phyloP scores from a whole-genome alignment of 1,140 invertebrate genomes.

The Drosophila orosa region DNA sequence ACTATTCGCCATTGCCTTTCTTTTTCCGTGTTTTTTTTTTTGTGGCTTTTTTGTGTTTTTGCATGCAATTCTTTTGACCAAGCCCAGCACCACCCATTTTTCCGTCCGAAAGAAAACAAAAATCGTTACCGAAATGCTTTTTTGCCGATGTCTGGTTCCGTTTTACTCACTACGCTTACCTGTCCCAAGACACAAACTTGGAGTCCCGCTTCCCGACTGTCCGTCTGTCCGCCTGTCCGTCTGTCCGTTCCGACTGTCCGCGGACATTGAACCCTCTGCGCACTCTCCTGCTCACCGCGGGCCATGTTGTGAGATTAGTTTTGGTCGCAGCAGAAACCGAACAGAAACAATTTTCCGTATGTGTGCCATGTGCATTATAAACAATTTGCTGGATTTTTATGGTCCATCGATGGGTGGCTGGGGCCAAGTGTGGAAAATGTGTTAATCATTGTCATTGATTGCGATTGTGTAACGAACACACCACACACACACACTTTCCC shows the following conservation, averaged over 20 bases:
- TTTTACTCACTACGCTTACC: constrained; percentile 34
- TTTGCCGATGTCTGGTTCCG: constrained; percentile 32
- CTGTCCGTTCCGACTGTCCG: constrained; percentile 10
- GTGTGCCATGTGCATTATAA: constrained; percentile 53
- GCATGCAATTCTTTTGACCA: constrained; percentile 61
- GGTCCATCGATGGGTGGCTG: constrained; percentile 47
- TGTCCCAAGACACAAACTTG: constrained; percentile 10
- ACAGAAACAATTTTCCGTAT: constrained; percentile 51
- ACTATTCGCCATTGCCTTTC: constrained; percentile 28
- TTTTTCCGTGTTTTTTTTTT: constrained; percentile 33
- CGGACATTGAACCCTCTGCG: constrained; percentile 51
- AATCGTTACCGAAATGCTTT: constrained; percentile 52
- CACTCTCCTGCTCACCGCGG: constrained; percentile 26
- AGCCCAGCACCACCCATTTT: constrained; percentile 51
- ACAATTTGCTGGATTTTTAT: constrained; percentile 54
- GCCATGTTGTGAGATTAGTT: constrained; percentile 34
- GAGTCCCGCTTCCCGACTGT: constrained; percentile 27
- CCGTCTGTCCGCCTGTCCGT: constrained; percentile 4
- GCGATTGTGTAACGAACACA: constrained; percentile 34
- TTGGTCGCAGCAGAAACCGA: constrained; percentile 37
- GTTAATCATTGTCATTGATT: constrained; percentile 57
- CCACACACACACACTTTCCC: background rate
- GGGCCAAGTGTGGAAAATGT: constrained; percentile 50
- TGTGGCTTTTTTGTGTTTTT: constrained; percentile 29
- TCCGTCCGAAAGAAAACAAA: constrained; percentile 20